Conservation (phyloP, 2,113 vertebrate genomes). For the Tringa solitaria region DNA sequence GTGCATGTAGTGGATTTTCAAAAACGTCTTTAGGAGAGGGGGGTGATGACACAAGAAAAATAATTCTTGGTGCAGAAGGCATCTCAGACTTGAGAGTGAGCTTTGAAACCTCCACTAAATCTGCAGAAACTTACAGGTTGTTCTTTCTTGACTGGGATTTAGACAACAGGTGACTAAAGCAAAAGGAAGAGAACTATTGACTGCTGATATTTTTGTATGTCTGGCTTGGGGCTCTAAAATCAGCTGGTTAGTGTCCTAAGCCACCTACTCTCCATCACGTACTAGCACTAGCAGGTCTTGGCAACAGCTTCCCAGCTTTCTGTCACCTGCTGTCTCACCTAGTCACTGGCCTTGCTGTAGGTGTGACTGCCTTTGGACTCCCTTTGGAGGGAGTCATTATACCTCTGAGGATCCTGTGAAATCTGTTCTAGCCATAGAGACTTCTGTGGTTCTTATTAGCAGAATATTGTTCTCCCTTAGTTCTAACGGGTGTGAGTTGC, state of each 20-base stretch:
- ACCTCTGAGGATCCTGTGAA: neutral
- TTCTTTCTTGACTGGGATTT: neutral
- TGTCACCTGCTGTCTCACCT: neutral
- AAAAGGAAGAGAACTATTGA: neutral
- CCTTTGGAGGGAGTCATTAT: neutral
- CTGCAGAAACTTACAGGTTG: neutral
- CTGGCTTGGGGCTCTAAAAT: neutral
- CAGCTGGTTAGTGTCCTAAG: neutral
- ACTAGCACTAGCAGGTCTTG: neutral
- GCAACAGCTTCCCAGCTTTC: neutral
- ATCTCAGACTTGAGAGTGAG: neutral
- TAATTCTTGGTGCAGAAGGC: neutral
- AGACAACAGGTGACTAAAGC: neutral
- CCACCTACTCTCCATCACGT: rapidly evolving
- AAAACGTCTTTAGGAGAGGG: neutral
- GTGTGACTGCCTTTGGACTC: neutral
- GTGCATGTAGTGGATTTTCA: neutral
- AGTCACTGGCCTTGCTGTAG: neutral
- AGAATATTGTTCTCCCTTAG: neutral
- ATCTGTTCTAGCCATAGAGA: neutral
- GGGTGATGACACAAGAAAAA: neutral
- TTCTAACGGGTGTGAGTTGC: neutral
- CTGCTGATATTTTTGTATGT: neutral
- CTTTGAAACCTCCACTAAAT: neutral
- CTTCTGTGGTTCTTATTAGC: neutral